These are phyloP conservation scores for Brienomyrus longianalis DNA, from an alignment of 2,113 vertebrate genomes.

Conservation along the genomic window DNA sequence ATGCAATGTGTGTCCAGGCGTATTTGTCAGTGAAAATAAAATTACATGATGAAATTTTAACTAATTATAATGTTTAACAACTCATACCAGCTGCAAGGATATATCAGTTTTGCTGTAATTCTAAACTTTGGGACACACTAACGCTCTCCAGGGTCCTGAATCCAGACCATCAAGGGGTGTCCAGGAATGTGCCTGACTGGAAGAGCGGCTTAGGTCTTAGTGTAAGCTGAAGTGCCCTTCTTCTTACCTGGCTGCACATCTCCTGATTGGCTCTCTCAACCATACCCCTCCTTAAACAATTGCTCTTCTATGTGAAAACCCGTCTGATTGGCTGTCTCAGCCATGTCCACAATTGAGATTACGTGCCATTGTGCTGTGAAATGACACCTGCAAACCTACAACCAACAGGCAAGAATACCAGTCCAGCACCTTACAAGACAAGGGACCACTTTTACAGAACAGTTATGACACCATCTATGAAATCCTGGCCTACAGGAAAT, in stretches of 20 bases:
- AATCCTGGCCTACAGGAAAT: neutral
- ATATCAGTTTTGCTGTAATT: no score
- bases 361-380: neutral
- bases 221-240: neutral
- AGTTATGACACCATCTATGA: neutral
- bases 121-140: neutral
- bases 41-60: neutral
- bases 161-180: neutral
- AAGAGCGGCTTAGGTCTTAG: neutral
- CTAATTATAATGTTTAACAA: neutral
- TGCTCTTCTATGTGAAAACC: neutral
- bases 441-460: neutral
- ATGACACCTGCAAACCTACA: neutral
- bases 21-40: neutral
- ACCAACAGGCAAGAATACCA: neutral
- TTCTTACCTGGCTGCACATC: neutral
- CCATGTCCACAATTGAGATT: neutral
- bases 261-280: neutral
- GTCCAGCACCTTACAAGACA: neutral
- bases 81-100: neutral
- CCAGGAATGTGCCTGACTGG: neutral
- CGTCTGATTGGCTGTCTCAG: neutral
- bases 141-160: slow-evolving; percentile 19
- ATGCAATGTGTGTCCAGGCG: neutral
- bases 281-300: neutral